Percentiles rank a stretch among this genome's conserved stretches.
Evolutionary conservation across 2,113 vertebrate species (phyloP).

Genomic region (Ctenomys sociabilis): DNA sequence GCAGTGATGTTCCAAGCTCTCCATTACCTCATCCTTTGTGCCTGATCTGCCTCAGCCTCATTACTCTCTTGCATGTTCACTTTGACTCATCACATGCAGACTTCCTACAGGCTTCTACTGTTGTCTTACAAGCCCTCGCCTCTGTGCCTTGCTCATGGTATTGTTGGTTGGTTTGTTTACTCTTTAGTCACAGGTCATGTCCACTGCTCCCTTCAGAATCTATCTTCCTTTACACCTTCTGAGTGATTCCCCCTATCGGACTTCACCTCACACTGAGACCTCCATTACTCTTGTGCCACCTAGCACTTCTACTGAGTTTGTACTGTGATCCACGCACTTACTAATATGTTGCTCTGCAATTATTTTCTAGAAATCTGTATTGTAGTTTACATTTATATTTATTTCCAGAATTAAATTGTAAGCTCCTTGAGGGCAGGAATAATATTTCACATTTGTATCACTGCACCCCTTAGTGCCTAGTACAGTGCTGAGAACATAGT

Average conservation of each 20-base stretch:
- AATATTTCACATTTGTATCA: conserved; percentile 67
- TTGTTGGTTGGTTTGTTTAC: not conserved
- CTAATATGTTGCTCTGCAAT: conserved; percentile 62
- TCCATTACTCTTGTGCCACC: not conserved
- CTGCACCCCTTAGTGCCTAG: conserved; percentile 72
- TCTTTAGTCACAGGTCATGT: not conserved
- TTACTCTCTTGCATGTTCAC: not conserved
- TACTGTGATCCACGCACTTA: conserved; percentile 51
- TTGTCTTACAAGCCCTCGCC: conserved; percentile 4
- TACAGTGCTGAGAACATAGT: conserved; percentile 74
- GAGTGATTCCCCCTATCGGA: not conserved
- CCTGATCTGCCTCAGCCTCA: not conserved
- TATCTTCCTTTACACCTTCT: not conserved
- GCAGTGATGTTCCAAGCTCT: not conserved
- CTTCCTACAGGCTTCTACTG: not conserved
- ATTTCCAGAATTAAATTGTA: conserved; percentile 76
- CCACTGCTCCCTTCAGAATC: not conserved
- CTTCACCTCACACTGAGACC: not conserved
- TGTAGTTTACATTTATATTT: conserved; percentile 70
- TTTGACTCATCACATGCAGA: not conserved
- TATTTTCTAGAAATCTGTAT: conserved; percentile 64
- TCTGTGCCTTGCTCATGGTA: conserved; percentile 68
- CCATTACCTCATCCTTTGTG: not conserved
- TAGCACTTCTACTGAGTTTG: conserved; percentile 50
- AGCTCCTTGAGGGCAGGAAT: conserved; percentile 80